phyloP scores from a whole-genome alignment of 2,888 invertebrate genomes.

The Ommatoiulus sabulosus region DNA sequence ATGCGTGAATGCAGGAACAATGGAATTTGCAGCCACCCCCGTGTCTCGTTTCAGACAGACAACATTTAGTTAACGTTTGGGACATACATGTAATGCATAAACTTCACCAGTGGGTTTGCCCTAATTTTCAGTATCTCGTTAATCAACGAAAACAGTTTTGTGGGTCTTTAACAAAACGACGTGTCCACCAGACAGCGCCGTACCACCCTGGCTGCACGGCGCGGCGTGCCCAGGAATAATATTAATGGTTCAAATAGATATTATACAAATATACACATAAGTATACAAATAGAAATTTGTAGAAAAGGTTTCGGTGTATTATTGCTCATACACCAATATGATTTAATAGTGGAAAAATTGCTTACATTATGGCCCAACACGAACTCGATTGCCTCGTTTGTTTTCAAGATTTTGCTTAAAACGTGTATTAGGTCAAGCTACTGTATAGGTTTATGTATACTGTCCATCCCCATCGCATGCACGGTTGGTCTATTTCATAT shows the following conservation, averaged over 20 bases:
- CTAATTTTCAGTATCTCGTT: neutral
- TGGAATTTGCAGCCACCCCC: neutral
- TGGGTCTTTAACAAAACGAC: neutral
- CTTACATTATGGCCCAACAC: neutral
- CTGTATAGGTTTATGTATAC: too few species aligned
- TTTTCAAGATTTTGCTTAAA: too few species aligned
- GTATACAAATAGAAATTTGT: neutral
- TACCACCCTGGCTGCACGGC: neutral
- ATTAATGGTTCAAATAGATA: too few species aligned
- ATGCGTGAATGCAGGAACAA: neutral
- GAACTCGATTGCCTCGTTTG: neutral
- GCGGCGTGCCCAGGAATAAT: neutral
- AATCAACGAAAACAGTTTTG: neutral
- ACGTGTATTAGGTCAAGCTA: neutral
- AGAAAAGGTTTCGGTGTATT: neutral
- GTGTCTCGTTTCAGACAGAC: constrained; percentile 1
- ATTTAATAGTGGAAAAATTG: neutral
- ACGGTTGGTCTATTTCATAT: too few species aligned
- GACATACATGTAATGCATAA: neutral
- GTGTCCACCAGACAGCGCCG: neutral
- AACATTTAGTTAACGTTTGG: constrained; percentile 12
- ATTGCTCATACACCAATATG: neutral
- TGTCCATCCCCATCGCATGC: too few species aligned
- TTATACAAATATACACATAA: too few species aligned
- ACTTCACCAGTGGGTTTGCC: neutral